A percentile compares a stretch with the other conserved stretches of the same genome.
Conservation (phyloP, 2,888 invertebrate species). For the Rhimphoctona megacephalus region DNA sequence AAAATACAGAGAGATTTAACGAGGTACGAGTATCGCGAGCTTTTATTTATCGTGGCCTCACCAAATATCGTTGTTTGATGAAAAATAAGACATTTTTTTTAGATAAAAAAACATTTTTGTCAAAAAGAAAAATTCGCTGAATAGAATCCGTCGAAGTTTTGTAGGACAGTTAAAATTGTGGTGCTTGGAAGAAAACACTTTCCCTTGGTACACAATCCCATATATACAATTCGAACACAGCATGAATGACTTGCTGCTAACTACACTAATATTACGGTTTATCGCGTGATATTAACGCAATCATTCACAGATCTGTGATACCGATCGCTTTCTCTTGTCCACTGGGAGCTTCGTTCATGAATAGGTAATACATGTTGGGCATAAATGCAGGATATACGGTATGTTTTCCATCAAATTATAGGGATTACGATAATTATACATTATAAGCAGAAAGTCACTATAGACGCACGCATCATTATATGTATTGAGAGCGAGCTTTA, state of each 20-base stretch:
- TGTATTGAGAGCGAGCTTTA: conserved; percentile 40
- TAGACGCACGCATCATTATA: conserved; percentile 61
- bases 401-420: conserved; percentile 74
- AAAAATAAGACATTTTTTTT: not conserved
- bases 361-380: conserved; percentile 66
- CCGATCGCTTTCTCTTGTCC: conserved; percentile 53
- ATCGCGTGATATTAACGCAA: conserved; percentile 66
- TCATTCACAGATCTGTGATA: conserved; percentile 67
- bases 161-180: not conserved
- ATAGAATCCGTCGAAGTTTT: not conserved
- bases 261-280: conserved; percentile 51
- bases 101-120: too few relatives aligned
- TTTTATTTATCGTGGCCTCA: not conserved
- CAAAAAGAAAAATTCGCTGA: not conserved
- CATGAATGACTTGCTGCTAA: conserved; percentile 56
- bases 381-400: conserved; percentile 72
- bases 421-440: conserved; percentile 74
- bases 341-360: conserved; percentile 62
- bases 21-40: not conserved
- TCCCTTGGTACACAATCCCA: not conserved
- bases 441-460: conserved; percentile 60
- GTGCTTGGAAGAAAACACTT: not conserved
- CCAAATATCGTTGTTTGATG: not conserved
- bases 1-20: not conserved
- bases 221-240: conserved; percentile 8